A percentile compares a stretch with the other conserved stretches of the same genome.
These are phyloP conservation scores for Aldrovandia affinis DNA, from an alignment of 2,797 vertebrate genomes.

Conservation along the genomic window DNA sequence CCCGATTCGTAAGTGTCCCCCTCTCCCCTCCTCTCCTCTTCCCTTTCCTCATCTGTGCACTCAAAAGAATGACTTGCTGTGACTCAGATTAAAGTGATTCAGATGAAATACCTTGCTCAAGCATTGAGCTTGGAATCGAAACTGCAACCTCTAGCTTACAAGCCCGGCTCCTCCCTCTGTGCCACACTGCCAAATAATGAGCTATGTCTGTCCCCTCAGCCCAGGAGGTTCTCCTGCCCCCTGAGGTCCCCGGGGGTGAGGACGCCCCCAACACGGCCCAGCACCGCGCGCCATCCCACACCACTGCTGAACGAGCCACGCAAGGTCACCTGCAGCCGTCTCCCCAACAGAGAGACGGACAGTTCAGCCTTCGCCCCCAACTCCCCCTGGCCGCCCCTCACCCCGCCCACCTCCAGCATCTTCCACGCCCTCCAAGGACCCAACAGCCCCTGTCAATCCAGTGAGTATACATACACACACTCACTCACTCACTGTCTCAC, in stretches of 20 bases:
- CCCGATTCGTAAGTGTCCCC: conserved; percentile 87
- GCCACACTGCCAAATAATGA: no score
- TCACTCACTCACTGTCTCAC: neutral
- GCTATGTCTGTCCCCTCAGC: conserved; percentile 62
- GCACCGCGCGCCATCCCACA: conserved; percentile 90
- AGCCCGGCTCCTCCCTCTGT: no score
- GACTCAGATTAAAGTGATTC: neutral
- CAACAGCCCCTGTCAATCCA: conserved; percentile 67
- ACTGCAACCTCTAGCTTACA: no score
- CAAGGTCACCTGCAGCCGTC: conserved; percentile 95
- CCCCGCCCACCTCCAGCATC: conserved; percentile 81
- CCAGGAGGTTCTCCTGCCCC: conserved; percentile 86
- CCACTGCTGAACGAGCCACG: conserved; percentile 92
- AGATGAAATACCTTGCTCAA: no score
- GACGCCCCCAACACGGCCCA: conserved; percentile 83
- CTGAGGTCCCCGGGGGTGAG: conserved; percentile 95
- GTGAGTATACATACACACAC: neutral
- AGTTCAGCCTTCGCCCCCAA: conserved; percentile 81
- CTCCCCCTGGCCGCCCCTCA: conserved; percentile 88
- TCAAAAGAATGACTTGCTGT: neutral
- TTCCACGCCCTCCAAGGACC: conserved; percentile 70
- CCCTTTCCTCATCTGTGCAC: neutral
- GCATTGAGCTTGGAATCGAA: no score
- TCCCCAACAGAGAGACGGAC: conserved; percentile 88
- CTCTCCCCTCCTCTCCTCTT: neutral